A percentile compares a stretch with the other conserved stretches of the same genome.
phyloP scores from a whole-genome alignment of 2,113 vertebrate species.

The Oreochromis tanganicae region DNA sequence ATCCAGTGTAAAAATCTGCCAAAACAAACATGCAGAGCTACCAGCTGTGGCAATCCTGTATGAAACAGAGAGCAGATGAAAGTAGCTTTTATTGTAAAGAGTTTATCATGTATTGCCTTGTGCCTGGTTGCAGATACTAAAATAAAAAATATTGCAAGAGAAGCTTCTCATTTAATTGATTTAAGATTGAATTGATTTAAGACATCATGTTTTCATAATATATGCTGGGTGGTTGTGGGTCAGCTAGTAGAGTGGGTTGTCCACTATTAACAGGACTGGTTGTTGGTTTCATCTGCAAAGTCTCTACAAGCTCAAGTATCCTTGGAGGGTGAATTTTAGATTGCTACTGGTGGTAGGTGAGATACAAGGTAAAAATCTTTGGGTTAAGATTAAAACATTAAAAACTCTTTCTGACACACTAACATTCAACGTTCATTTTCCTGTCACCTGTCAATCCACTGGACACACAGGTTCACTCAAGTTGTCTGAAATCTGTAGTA shows the following conservation, averaged over 20 bases:
- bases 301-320: background rate
- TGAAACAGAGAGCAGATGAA: background rate
- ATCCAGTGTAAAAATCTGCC: background rate
- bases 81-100: background rate
- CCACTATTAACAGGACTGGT: background rate
- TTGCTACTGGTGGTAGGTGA: background rate
- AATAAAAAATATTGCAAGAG: background rate
- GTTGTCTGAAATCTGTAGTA: background rate
- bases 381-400: background rate
- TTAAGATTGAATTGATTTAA: background rate
- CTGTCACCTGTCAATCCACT: background rate
- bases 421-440: background rate
- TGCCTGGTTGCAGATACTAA: background rate
- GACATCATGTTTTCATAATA: background rate
- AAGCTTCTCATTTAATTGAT: background rate
- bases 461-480: background rate
- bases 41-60: background rate
- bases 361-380: background rate
- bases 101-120: background rate
- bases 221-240: background rate
- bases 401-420: background rate
- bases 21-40: background rate
- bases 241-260: background rate
- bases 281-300: background rate
- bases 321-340: background rate